Evolutionary conservation across 2,888 invertebrate genomes (phyloP), one percentile per base, ranked within the genome.

Genomic region (Andrena trimmerana): DNA sequence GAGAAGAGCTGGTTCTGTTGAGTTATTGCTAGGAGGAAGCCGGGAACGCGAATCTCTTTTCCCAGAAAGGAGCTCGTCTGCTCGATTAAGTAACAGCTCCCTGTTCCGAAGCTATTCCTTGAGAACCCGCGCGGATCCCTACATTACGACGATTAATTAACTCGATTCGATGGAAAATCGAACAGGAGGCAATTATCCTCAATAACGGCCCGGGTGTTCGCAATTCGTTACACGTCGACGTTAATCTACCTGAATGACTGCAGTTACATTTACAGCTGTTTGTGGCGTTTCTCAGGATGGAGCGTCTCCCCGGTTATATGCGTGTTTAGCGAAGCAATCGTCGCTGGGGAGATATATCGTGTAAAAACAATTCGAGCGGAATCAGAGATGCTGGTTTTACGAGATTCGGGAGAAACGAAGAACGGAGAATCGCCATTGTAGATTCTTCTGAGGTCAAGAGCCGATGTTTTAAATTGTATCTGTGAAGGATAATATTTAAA

Each of bases 11-110:
- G 59, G 42, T 63, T 85, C 73, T 68, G 77, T 74, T 83, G 77
- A 87, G 78, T 85, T 79, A 81, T 62, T 59, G 74, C 72, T 59
- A 54, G 29, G 50, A 83, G 83, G 87, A 87, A 85, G 83, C 60
- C 27, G 48, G 29, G 74, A 65, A 70, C 59, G 68, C 50, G 63
- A 77, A 63, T 50, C 70, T 36, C 70, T 31, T 66, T 75, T 69
- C 74, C 72, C 59, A 54, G 48, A 33, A 65, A 80, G 77, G 59
- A 85, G 81, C 80, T 76, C 60, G 72, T 69, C 77, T 74, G 57
- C 71, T 63, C 63, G 81, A 77, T 86, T 86, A 69, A 77, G 66
- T 75, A 86, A 87, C 66, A 60, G 29, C 65, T 67, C 77, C 27
- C 42, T 13, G 24, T 65, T 71, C 54, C 63, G 36, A 16, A 67